A percentile compares a stretch with the other conserved stretches of the same genome.
Conservation (phyloP, 2,888 invertebrate species). For the Xiphydria camelus region DNA sequence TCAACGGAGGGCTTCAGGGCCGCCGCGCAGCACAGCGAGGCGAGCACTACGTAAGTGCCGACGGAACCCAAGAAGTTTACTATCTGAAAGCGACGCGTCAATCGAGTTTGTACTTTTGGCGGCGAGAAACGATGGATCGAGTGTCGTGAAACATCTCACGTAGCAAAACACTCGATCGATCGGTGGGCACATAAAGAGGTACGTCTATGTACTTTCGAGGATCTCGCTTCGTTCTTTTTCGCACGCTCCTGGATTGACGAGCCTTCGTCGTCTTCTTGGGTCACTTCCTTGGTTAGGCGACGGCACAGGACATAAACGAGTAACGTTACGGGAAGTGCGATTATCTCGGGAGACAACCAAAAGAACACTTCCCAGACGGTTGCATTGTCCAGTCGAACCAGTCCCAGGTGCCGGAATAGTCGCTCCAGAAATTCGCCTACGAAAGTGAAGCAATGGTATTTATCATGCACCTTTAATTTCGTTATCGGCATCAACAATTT, state of each 20-base stretch:
- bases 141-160: too few species aligned
- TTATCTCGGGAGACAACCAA: conserved; percentile 78
- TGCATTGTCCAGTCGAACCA: conserved; percentile 66
- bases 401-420: conserved; percentile 71
- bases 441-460: too few species aligned
- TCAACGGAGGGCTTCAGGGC: conserved; percentile 81
- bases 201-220: conserved; percentile 38
- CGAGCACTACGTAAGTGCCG: conserved; percentile 66
- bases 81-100: conserved; percentile 64
- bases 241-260: conserved; percentile 25
- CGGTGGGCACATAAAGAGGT: conserved; percentile 1
- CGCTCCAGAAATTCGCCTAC: conserved; percentile 63
- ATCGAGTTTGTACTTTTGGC: too few species aligned
- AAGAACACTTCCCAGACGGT: conserved; percentile 68
- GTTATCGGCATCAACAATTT: too few species aligned
- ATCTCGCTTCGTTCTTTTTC: conserved; percentile 38
- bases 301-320: conserved; percentile 60
- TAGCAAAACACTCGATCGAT: too few species aligned
- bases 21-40: conserved; percentile 72
- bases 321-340: conserved; percentile 62
- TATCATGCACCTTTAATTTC: too few species aligned
- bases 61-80: conserved; percentile 50
- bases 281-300: conserved; percentile 45
- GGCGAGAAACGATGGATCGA: too few species aligned
- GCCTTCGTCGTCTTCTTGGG: conserved; percentile 39